A percentile compares a stretch with the other conserved stretches of the same genome.
Evolutionary conservation across 2,888 invertebrate genomes (phyloP).

Genomic region (Sarcophaga rosellei): DNA sequence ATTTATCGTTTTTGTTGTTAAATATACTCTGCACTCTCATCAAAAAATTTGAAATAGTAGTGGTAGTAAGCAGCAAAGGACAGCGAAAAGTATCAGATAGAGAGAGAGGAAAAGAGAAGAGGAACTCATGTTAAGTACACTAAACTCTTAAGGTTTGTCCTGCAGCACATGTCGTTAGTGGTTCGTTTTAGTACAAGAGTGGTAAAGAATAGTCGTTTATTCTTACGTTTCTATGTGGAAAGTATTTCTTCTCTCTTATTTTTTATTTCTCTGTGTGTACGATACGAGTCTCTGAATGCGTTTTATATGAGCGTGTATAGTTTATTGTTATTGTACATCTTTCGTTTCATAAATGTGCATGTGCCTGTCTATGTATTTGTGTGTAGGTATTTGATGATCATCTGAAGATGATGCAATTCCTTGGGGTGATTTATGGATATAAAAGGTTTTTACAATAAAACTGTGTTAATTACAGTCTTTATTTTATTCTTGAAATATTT

Average conservation of each 20-base stretch:
- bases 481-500: slow-evolving; percentile 55
- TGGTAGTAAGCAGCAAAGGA: slow-evolving; percentile 3
- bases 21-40: slow-evolving; percentile 19
- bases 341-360: slow-evolving; percentile 14
- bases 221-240: slow-evolving; percentile 8
- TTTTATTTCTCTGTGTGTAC: slow-evolving; percentile 8
- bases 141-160: slow-evolving; percentile 67
- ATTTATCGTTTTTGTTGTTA: slow-evolving; percentile 29
- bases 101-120: slow-evolving; percentile 17
- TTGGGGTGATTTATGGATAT: slow-evolving; percentile 67
- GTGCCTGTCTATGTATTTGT: neutral
- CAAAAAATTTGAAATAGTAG: neutral
- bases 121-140: slow-evolving; percentile 58
- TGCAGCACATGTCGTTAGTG: slow-evolving; percentile 68
- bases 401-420: slow-evolving; percentile 67
- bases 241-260: neutral
- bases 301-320: slow-evolving; percentile 25
- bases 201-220: neutral
- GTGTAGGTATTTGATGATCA: slow-evolving; percentile 59
- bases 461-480: slow-evolving; percentile 69
- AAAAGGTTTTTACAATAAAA: slow-evolving; percentile 68
- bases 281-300: neutral
- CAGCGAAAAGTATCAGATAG: neutral
- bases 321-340: slow-evolving; percentile 28
- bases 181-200: slow-evolving; percentile 48